Evolutionary conservation across 1,140 invertebrate genomes (phyloP).

Genomic region (Drosophila ironensis): DNA sequence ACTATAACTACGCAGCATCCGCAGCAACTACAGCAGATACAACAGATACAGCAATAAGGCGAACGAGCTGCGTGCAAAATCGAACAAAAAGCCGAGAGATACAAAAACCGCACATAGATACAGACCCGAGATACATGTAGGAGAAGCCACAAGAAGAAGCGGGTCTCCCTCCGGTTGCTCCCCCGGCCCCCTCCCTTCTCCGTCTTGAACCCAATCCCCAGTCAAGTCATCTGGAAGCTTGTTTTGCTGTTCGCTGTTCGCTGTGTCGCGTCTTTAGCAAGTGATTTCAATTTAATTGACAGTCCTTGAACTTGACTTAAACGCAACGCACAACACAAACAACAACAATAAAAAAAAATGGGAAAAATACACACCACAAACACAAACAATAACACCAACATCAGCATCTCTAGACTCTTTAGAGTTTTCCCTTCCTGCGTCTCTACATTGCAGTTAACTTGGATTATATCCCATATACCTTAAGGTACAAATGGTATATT

Average conservation of each 20-base stretch:
- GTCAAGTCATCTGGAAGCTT: conserved; percentile 53
- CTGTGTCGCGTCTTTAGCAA: conserved; percentile 70
- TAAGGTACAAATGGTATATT: too few species aligned
- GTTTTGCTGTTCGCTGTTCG: conserved; percentile 41
- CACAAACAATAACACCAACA: conserved; percentile 14
- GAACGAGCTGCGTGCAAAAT: conserved; percentile 53
- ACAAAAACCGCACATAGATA: conserved; percentile 18
- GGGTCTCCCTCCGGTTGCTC: neutral
- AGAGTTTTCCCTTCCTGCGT: conserved; percentile 1
- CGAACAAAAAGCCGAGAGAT: conserved; percentile 18
- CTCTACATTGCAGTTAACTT: too few species aligned
- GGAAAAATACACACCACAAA: neutral
- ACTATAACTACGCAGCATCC: conserved; percentile 68
- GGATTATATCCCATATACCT: too few species aligned
- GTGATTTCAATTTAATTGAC: conserved; percentile 81
- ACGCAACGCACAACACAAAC: conserved; percentile 64
- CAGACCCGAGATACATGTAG: neutral
- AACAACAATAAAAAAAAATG: conserved; percentile 29
- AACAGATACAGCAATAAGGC: conserved; percentile 27
- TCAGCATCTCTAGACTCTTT: conserved; percentile 27
- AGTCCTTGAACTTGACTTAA: conserved; percentile 82
- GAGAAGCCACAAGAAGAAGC: conserved; percentile 52
- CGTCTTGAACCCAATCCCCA: neutral
- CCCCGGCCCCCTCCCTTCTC: neutral
- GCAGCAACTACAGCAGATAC: conserved; percentile 24